These are phyloP conservation scores for Mesocentrotus franciscanus DNA, from an alignment of 53 echinoderm and acorn worm species.

Conservation along the genomic window DNA sequence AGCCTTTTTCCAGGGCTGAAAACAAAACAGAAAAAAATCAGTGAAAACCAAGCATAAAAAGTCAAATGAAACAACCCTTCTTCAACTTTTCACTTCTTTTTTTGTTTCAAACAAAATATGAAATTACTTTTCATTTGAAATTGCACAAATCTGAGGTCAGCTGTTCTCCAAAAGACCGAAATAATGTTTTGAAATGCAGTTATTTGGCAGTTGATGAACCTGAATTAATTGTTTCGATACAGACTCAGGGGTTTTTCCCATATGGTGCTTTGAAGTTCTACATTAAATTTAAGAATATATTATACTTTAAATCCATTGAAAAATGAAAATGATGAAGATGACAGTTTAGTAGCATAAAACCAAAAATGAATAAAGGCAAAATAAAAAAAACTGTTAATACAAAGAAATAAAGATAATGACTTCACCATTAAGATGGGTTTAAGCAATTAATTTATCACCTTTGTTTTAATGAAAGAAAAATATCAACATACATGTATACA, in stretches of 20 bases:
- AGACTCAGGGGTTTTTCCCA: no score
- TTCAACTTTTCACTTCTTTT: background rate
- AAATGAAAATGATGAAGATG: background rate
- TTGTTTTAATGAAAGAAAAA: background rate
- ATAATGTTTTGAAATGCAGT: no score
- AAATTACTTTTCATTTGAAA: no score
- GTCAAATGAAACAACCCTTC: background rate
- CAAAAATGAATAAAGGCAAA: background rate
- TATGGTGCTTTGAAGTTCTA: no score
- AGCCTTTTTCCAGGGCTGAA: conserved; percentile 31
- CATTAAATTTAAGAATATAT: no score
- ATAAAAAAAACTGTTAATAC: background rate
- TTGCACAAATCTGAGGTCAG: no score
- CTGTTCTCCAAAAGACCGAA: no score
- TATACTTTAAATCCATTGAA: no score
- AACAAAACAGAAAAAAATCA: background rate
- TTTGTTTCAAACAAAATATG: no score
- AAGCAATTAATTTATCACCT: no score
- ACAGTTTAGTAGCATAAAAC: background rate
- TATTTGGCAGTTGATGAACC: no score
- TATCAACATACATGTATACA: background rate
- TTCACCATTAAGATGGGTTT: background rate
- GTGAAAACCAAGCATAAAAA: background rate
- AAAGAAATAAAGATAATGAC: background rate
- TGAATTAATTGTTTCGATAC: no score